phyloP scores from a whole-genome alignment of 2,888 invertebrate genomes.

The Lomographa bimaculata region DNA sequence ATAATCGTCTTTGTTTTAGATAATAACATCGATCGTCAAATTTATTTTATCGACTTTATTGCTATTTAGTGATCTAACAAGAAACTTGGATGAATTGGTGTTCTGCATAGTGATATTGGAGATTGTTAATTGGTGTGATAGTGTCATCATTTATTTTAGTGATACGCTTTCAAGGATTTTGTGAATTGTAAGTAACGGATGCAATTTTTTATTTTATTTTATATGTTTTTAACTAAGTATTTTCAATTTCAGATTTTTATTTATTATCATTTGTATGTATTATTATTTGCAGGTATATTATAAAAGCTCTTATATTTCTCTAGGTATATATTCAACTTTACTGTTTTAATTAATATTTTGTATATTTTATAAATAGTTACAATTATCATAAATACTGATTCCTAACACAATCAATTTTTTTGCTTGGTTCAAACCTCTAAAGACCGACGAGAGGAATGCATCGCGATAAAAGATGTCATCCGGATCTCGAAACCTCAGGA shows the following conservation, averaged over 20 bases:
- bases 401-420: constrained; percentile 20
- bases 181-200: constrained; percentile 57
- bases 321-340: no score
- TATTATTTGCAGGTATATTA: constrained; percentile 18
- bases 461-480: constrained; percentile 82
- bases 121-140: constrained; percentile 65
- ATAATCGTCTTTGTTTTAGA: constrained; percentile 45
- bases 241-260: no score
- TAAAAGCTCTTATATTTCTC: no score
- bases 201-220: constrained; percentile 8
- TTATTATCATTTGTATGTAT: no score
- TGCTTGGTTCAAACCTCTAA: constrained; percentile 61
- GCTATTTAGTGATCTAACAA: constrained; percentile 58
- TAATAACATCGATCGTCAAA: constrained; percentile 40
- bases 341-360: no score
- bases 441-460: constrained; percentile 72
- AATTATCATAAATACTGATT: background rate
- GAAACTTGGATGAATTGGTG: constrained; percentile 66
- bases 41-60: constrained; percentile 38
- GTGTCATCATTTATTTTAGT: constrained; percentile 64
- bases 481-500: constrained; percentile 68
- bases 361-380: background rate
- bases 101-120: constrained; percentile 56
- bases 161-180: constrained; percentile 59
- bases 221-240: no score